Conservation (phyloP, 2,797 vertebrate species). For the Falco rusticolus region DNA sequence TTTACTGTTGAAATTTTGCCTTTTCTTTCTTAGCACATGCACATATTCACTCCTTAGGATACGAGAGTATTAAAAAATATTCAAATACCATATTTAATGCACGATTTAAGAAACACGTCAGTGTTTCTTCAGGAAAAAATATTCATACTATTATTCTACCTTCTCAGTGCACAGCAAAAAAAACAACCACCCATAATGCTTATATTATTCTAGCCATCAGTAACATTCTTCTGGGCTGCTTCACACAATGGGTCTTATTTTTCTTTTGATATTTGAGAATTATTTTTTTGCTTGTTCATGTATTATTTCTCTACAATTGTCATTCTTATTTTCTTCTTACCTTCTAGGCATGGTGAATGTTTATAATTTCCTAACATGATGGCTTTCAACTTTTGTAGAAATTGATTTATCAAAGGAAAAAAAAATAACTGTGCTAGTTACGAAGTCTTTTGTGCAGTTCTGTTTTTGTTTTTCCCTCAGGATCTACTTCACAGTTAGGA, state of each 20-base stretch:
- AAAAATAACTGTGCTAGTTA: not conserved
- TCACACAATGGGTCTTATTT: not conserved
- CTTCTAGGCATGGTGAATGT: not conserved
- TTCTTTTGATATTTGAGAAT: not conserved
- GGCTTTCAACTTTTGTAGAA: not conserved
- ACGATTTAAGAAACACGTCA: not conserved
- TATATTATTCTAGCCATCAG: not conserved
- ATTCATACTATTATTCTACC: not conserved
- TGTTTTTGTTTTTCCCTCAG: not conserved
- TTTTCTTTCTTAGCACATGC: not conserved
- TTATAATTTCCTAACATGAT: not conserved
- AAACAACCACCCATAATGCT: accelerated
- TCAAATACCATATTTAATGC: not conserved
- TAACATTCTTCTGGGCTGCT: not conserved
- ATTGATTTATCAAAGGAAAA: not conserved
- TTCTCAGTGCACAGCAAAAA: not conserved
- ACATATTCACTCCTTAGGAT: not conserved
- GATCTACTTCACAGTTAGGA: not conserved
- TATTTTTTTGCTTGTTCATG: not conserved
- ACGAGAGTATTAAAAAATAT: not conserved
- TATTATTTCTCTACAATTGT: not conserved
- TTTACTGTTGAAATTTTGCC: not conserved
- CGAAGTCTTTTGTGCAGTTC: not conserved
- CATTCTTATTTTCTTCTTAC: not conserved
- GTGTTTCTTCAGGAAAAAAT: not conserved